Conservation (phyloP, 2,888 invertebrate genomes). For the Epistrophe eligans region DNA sequence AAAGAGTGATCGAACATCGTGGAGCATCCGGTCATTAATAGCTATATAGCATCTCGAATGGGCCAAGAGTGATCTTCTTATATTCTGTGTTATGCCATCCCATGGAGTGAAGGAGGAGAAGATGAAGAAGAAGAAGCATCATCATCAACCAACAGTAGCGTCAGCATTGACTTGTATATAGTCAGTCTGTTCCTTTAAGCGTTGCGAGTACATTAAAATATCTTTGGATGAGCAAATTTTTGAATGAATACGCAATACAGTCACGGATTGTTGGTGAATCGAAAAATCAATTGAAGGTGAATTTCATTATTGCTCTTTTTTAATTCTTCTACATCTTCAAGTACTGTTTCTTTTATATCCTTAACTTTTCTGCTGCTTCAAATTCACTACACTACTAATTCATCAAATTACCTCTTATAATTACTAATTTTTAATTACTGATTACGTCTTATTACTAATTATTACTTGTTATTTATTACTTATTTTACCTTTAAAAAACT, state of each 20-base stretch:
- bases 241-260: slow-evolving; percentile 72
- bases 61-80: slow-evolving; percentile 52
- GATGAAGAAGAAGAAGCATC: slow-evolving; percentile 31
- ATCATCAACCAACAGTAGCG: slow-evolving; percentile 56
- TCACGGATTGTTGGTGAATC: slow-evolving; percentile 15
- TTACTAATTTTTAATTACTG: no score
- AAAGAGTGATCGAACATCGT: slow-evolving; percentile 69
- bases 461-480: no score
- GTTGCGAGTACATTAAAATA: slow-evolving; percentile 69
- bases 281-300: slow-evolving; percentile 7
- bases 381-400: no score
- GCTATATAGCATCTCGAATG: slow-evolving; percentile 51
- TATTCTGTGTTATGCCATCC: slow-evolving; percentile 23
- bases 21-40: slow-evolving; percentile 75
- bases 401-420: no score
- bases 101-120: neutral
- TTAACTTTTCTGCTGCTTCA: no score
- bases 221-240: slow-evolving; percentile 57
- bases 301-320: neutral
- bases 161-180: slow-evolving; percentile 12
- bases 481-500: no score
- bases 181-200: slow-evolving; percentile 52
- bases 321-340: no score
- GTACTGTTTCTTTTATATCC: no score
- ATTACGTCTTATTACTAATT: no score